Evolutionary conservation across 2,888 invertebrate species (phyloP), one percentile per base, ranked within the genome.

Genomic region (Apeira syringaria): DNA sequence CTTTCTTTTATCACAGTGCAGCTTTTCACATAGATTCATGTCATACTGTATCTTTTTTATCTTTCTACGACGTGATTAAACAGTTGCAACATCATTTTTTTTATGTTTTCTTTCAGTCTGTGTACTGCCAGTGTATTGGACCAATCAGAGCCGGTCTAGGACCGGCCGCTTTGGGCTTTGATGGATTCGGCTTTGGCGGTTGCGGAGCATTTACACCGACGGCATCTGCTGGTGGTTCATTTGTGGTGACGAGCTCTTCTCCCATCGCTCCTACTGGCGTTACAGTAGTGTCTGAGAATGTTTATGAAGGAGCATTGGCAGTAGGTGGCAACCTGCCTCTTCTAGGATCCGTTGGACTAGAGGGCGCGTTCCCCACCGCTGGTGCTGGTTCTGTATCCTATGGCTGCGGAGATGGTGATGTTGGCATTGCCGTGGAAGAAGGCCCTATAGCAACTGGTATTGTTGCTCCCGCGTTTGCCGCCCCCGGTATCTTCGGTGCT

Each of bases 201-300:
- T 7, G 24, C 9, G 24, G 8, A 9, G 8, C 39, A 0, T 47
- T 39, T 11, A 9, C 24, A 11, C 39, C 40, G 0, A 9, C 40
- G 1, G 29, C 38, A 4, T 43, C 61, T 4, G 50, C 30, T 28
- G 63, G 65, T 0, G 67, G 67, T 0, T 46, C 55, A 0, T 58
- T 64, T 4, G 46, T 57, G 7, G 60, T 68, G 2, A 60, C 66
- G 33, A 72, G 72, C 37, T 29, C 50, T 4, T 71, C 65, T 1
- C 60, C 59, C 17, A 47, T 55, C 2, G 39, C 54, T 0, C 56
- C 60, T 2, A 47, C 35, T n/a, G 60, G 60, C 2, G 25, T 57
- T 1, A 34, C 47, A 5, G 36, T 57, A 1, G 15, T 59, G 2
- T 68, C 72, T 24, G 67, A 70, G 30, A 74, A 71, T 36, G 52